phyloP scores from a whole-genome alignment of 2,888 invertebrate genomes.

The Chloroclysta siterata region DNA sequence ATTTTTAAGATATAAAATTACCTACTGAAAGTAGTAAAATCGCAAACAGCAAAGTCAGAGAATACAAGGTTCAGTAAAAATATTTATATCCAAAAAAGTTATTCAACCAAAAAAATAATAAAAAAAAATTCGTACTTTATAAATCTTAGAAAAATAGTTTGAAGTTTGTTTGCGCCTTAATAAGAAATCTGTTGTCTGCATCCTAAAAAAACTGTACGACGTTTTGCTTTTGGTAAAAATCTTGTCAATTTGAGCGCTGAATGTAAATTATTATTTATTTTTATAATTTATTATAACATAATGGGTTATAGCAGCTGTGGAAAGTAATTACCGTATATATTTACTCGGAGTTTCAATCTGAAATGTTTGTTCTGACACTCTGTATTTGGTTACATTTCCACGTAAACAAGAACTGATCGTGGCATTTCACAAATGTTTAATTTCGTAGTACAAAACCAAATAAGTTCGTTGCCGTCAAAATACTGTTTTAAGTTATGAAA shows the following conservation, averaged over 20 bases:
- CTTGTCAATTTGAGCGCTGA: not conserved
- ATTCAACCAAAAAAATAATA: too few relatives aligned
- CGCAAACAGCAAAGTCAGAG: too few relatives aligned
- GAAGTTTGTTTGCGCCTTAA: too few relatives aligned
- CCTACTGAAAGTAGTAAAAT: too few relatives aligned
- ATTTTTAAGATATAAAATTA: too few relatives aligned
- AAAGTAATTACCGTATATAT: constrained; percentile 12
- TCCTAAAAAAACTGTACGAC: too few relatives aligned
- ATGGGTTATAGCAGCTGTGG: constrained; percentile 1
- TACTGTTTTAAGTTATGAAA: constrained; percentile 62
- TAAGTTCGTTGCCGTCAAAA: constrained; percentile 61
- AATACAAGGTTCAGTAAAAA: too few relatives aligned
- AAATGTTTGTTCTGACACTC: constrained; percentile 39
- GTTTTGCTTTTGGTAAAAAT: not conserved
- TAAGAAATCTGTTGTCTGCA: too few relatives aligned
- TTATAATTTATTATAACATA: not conserved
- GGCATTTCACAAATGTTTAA: constrained; percentile 51
- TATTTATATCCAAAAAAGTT: too few relatives aligned
- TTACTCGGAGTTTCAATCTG: constrained; percentile 31
- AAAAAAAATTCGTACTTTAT: too few relatives aligned
- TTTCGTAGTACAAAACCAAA: constrained; percentile 65
- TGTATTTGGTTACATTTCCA: constrained; percentile 34
- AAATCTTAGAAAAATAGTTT: too few relatives aligned
- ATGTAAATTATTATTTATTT: not conserved
- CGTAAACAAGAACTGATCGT: constrained; percentile 31